Evolutionary conservation across 2,888 invertebrate genomes (phyloP), one percentile per base, ranked within the genome.

Genomic region (Drosophila demipolita): DNA sequence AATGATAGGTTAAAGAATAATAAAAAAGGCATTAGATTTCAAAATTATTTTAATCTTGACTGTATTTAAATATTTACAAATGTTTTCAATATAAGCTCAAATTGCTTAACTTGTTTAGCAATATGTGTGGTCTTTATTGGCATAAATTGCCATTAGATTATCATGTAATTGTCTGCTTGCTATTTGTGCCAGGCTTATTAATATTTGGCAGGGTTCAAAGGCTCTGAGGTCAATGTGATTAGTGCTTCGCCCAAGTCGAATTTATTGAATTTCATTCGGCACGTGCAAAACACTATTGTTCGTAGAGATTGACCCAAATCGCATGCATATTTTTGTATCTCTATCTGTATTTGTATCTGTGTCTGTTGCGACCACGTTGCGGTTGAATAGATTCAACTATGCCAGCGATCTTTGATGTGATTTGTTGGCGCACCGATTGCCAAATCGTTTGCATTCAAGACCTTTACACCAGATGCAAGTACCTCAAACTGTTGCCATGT

Each of bases 361-460:
- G 62, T 76, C 76, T 69, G 68, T 78, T 79, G 84, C 84, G 87
- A 86, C 86, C 60, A 80, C 76, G 86, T 86, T 87, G 87, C 90
- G 87, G 87, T 87, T 87, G 87, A 87, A 90, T 87, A 83, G 88
- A 66, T 77, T 71, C 72, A 82, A 87, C 57, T 80, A 68, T 80
- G 80, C 78, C 78, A 78, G 55, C 84, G 78, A 87, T 87, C 85
- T 87, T 87, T 82, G 82, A 80, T 75, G 86, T 80, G 77, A 82
- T 73, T 70, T 73, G 72, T 65, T 70, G 67, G 63, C 64, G 54
- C 74, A 73, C 53, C 70, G 85, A 85, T 87, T 87, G 83, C 90
- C 87, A 87, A 87, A 87, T 88, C 84, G 80, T 80, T 80, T 75
- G 86, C 83, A 78, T 88, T 88, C 72, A 77, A 84, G 75, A 81